Conservation (phyloP, 2,113 vertebrate species). For the Pseudopodoces humilis region DNA sequence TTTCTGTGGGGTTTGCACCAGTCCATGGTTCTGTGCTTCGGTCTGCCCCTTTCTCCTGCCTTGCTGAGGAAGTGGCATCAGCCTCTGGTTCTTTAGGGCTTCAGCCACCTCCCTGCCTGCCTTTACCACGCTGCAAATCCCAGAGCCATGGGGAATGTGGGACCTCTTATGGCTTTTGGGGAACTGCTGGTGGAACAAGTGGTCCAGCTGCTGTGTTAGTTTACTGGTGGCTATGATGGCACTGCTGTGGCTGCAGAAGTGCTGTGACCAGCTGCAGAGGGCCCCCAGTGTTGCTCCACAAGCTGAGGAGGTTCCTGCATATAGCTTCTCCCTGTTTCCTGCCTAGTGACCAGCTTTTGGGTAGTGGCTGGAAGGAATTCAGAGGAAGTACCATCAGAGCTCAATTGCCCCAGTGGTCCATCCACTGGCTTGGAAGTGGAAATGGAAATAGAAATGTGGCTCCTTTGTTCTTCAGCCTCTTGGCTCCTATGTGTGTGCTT, state of each 20-base stretch:
- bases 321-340: background rate
- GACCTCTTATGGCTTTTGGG: background rate
- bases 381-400: background rate
- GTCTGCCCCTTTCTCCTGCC: background rate
- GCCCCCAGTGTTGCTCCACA: background rate
- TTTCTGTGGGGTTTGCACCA: background rate
- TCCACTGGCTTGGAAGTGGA: background rate
- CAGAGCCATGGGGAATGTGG: background rate
- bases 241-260: background rate
- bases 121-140: background rate
- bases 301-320: background rate
- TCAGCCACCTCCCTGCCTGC: background rate
- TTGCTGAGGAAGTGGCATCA: background rate
- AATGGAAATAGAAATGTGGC: background rate
- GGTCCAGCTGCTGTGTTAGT: background rate
- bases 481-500: background rate
- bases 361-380: background rate
- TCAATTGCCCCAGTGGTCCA: background rate
- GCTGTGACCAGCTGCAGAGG: background rate
- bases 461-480: background rate
- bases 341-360: background rate
- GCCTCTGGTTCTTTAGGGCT: background rate
- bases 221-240: background rate
- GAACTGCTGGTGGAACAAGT: background rate
- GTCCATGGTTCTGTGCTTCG: rapidly evolving